Percentiles rank a stretch among this genome's conserved stretches.
Conservation (phyloP, 2,113 vertebrate genomes). For the Elephantulus edwardii region DNA sequence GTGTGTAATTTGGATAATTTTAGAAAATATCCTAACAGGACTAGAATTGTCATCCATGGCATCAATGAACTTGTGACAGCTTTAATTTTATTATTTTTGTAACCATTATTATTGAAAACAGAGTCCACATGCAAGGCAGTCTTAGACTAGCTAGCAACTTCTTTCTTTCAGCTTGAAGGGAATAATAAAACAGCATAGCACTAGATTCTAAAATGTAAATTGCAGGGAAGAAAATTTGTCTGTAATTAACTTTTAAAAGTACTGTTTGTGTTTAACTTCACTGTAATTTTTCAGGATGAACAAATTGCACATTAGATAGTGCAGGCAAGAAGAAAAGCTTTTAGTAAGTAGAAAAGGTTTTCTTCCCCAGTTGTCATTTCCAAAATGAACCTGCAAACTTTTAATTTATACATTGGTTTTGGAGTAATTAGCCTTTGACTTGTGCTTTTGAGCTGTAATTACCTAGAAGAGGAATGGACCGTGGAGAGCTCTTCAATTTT, state of each 20-base stretch:
- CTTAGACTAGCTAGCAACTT: not conserved
- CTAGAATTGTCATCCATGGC: not conserved
- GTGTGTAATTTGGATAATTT: slow-evolving; percentile 33
- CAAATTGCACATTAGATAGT: slow-evolving; percentile 46
- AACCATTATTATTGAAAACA: slow-evolving; percentile 16
- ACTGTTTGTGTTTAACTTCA: slow-evolving; percentile 55
- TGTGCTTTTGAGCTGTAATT: slow-evolving; percentile 50
- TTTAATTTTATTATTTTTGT: slow-evolving; percentile 6
- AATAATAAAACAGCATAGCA: not conserved
- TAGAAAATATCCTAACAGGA: not conserved
- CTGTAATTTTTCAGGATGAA: slow-evolving; percentile 55
- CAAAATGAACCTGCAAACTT: slow-evolving; percentile 9
- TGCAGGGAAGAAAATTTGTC: slow-evolving; percentile 39
- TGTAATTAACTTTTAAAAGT: slow-evolving; percentile 62
- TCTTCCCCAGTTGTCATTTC: slow-evolving; percentile 34
- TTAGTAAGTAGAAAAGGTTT: not conserved
- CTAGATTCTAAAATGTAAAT: slow-evolving; percentile 41
- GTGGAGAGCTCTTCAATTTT: slow-evolving; percentile 20
- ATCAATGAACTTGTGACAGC: not conserved
- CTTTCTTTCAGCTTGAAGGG: slow-evolving; percentile 23
- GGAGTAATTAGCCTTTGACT: slow-evolving; percentile 48
- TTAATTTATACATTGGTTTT: slow-evolving; percentile 43
- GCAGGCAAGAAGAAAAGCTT: not conserved
- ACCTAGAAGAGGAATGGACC: slow-evolving; percentile 26
- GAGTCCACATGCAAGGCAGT: not conserved